Base-by-base conservation (phyloP, 2,888 invertebrate genomes). In the Dilophus febrilis region DNA sequence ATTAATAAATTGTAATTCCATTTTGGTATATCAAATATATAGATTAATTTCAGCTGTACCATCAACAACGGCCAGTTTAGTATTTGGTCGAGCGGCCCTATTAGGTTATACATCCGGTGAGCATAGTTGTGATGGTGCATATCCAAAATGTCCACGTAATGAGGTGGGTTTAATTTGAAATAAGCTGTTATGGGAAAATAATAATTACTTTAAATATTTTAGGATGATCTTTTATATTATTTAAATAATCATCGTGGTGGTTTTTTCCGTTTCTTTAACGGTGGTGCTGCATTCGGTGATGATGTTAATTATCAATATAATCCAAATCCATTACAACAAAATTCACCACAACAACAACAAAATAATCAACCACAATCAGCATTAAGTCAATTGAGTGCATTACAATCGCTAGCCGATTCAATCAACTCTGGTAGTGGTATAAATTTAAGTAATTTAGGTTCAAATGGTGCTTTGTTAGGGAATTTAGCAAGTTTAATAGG, bases 211-310 rank as follows among this genome's bases (percentile, higher is more conserved):
- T n/a, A n/a, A n/a, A n/a, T n/a, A n/a, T 26, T 33, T 22, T 70
- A 80, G 26, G 75, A 77, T 47, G 70, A 74, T 48, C 67, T 86
- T 10, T 70, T 85, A 29, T 66, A 77, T 55, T 86, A 86, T 55
- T 64, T 86, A 38, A 86, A 86, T 62, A 86, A 84, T 58, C 76
- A 86, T 53, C 83, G 84, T 41, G 86, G 86, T 31, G 86, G 86
- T 2, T 83, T 86, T 59, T 86, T 85, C 54, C 68, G 80, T 44
- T 82, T 80, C 54, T 85, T 85, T 53, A 75, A 70, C 45, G 68
- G 68, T 28, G 51, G 67, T 32, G 68, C 67, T 39, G 56, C 59
- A 42, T 64, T 51, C 33, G 45, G 50, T 29, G 47, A 47, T 5
- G 42, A 44, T 32, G 28, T 19, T 16, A 35, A 40, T n/a, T 16